These are phyloP conservation scores for Drosophila baimaii DNA, from an alignment of 1,140 invertebrate species.

Conservation along the genomic window DNA sequence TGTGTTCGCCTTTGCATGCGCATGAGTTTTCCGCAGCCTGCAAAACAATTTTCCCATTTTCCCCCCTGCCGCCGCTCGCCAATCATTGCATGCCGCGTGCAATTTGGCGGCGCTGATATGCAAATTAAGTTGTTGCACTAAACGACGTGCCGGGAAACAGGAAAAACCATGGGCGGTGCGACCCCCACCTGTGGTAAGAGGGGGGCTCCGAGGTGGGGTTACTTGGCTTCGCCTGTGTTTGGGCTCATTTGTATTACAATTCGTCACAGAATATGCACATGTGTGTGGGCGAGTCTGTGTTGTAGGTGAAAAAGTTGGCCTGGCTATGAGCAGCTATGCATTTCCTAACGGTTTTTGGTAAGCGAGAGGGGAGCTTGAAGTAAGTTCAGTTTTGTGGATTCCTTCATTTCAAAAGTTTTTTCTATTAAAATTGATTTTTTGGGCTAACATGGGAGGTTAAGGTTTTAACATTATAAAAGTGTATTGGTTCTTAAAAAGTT, in stretches of 20 bases:
- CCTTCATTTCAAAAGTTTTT: conserved; percentile 2
- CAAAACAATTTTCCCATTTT: conserved; percentile 73
- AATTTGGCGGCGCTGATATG: conserved; percentile 80
- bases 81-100: conserved; percentile 76
- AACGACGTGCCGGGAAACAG: conserved; percentile 80
- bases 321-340: conserved; percentile 48
- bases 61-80: background rate
- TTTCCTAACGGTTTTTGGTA: conserved; percentile 11
- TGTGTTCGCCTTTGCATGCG: conserved; percentile 63
- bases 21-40: conserved; percentile 55
- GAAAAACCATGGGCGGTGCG: conserved; percentile 38
- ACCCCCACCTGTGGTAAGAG: background rate
- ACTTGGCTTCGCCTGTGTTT: conserved; percentile 5
- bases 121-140: conserved; percentile 83
- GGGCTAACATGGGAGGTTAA: too few species aligned
- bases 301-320: conserved; percentile 48
- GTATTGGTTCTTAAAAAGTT: too few species aligned
- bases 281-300: conserved; percentile 13
- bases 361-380: conserved; percentile 20
- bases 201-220: conserved; percentile 41
- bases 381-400: background rate
- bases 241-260: conserved; percentile 80
- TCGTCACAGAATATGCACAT: conserved; percentile 59
- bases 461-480: too few species aligned
- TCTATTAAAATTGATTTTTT: background rate